Conservation (phyloP, 30 jellyfish, hydroid and myxozoan species). For the Calvadosia cruxmelitensis region DNA sequence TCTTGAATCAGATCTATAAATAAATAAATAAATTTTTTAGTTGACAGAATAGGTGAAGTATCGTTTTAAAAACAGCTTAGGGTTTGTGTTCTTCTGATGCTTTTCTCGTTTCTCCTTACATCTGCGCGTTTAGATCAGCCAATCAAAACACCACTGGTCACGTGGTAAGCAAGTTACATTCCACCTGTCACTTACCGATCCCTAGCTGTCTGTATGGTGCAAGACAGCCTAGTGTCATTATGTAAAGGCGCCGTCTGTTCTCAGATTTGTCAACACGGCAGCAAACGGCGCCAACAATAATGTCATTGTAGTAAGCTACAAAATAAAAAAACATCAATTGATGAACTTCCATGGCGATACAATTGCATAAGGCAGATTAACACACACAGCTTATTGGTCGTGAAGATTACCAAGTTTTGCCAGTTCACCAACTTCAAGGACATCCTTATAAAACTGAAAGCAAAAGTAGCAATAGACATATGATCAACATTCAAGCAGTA, state of each 20-base stretch:
- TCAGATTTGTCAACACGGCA: constrained; percentile 91
- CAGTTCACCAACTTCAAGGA: constrained; percentile 86
- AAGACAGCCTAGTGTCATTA: constrained; percentile 92
- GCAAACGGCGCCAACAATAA: constrained; percentile 96
- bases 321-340: not conserved
- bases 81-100: too few relatives aligned
- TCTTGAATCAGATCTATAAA: too few relatives aligned
- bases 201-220: constrained; percentile 91
- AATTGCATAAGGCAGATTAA: not conserved
- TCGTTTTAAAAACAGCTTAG: too few relatives aligned
- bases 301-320: constrained; percentile 82
- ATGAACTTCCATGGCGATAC: not conserved
- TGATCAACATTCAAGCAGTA: too few relatives aligned
- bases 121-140: too few relatives aligned
- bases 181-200: constrained; percentile 61
- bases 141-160: too few relatives aligned
- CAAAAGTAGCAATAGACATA: too few relatives aligned
- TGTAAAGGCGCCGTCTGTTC: constrained; percentile 74
- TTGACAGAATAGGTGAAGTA: too few relatives aligned
- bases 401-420: constrained; percentile 72
- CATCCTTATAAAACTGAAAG: constrained; percentile 85
- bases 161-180: too few relatives aligned
- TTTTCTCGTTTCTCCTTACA: too few relatives aligned
- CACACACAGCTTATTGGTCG: not conserved
- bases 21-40: too few relatives aligned